Percentiles rank a stretch among this genome's conserved stretches.
phyloP scores from a whole-genome alignment of 2,113 vertebrate species.

The Actenoides hombroni region DNA sequence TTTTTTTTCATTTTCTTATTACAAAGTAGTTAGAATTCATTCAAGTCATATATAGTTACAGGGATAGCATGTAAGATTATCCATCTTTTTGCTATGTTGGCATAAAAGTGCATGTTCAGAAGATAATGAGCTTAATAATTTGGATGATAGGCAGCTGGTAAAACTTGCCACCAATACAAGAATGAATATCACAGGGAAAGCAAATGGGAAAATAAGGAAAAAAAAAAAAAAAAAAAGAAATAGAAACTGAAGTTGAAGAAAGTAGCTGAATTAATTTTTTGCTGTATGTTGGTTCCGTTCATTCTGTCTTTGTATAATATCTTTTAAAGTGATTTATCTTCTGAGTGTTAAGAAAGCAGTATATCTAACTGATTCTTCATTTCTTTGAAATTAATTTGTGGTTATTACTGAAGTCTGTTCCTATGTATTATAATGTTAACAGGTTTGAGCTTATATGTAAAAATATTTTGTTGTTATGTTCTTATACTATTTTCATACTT shows the following conservation, averaged over 20 bases:
- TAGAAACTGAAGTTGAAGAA: neutral
- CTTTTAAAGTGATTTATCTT: neutral
- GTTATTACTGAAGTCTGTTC: neutral
- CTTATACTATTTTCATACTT: neutral
- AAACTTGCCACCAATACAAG: neutral
- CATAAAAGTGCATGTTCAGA: neutral
- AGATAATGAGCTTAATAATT: neutral
- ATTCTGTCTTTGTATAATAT: neutral
- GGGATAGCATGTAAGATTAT: neutral
- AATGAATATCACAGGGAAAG: neutral
- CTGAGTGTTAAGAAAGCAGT: neutral
- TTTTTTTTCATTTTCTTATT: neutral
- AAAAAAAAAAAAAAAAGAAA: neutral
- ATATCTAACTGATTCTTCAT: neutral
- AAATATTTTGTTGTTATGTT: neutral
- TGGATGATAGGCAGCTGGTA: conserved; percentile 9
- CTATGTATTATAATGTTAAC: neutral
- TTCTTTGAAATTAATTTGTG: neutral
- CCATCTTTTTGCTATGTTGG: neutral
- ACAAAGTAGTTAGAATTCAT: neutral
- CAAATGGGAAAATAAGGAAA: neutral
- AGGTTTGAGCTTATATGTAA: neutral
- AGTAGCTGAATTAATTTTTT: neutral
- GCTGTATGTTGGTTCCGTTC: neutral
- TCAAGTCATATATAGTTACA: conserved; percentile 23